Conservation (phyloP, 2,888 invertebrate genomes). For the Seira musarum region DNA sequence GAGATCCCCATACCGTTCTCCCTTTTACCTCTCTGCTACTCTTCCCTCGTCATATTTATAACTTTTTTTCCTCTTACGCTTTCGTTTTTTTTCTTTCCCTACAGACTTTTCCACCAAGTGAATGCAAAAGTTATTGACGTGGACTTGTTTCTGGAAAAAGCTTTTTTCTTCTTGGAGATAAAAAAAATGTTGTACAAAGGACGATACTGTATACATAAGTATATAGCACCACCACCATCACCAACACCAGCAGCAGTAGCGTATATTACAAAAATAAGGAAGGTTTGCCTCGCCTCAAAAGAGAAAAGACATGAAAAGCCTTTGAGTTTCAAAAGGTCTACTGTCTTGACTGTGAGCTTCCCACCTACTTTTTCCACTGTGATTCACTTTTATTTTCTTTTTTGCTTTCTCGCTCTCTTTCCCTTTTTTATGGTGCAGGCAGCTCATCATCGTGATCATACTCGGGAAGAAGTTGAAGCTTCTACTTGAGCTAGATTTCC, state of each 20-base stretch:
- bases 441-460: constrained; percentile 36
- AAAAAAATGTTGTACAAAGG: constrained; percentile 29
- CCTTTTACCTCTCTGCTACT: too few species aligned
- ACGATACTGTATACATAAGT: background rate
- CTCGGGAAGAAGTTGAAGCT: too few species aligned
- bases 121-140: constrained; percentile 44
- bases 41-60: too few species aligned
- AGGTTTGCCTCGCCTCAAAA: too few species aligned
- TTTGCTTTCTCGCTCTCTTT: constrained; percentile 20
- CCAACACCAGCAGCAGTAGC: too few species aligned
- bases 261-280: too few species aligned
- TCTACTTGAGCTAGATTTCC: too few species aligned
- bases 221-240: too few species aligned
- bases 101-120: background rate
- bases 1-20: too few species aligned
- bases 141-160: constrained; percentile 34
- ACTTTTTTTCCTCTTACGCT: background rate
- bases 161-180: constrained; percentile 21
- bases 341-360: background rate
- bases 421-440: background rate
- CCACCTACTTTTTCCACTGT: constrained; percentile 42
- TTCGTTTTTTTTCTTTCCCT: constrained; percentile 18
- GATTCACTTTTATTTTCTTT: constrained; percentile 34
- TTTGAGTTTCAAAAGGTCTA: too few species aligned
- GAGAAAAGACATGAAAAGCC: too few species aligned